Evolutionary conservation across 2,113 vertebrate genomes (phyloP).

Genomic region (Burhinus oedicnemus): DNA sequence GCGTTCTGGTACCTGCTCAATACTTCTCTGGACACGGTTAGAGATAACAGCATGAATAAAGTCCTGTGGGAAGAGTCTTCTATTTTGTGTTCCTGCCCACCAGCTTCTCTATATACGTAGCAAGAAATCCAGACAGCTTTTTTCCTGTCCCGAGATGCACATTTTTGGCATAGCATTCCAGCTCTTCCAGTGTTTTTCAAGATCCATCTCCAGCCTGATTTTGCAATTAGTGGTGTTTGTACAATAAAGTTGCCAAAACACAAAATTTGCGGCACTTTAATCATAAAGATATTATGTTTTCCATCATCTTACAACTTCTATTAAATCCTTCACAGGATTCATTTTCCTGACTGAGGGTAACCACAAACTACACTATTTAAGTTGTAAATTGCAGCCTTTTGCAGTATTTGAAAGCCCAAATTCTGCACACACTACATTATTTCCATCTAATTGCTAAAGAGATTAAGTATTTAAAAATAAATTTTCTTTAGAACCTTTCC

Average conservation of each 20-base stretch:
- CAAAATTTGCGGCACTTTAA: not conserved
- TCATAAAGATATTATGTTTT: not conserved
- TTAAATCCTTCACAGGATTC: not conserved
- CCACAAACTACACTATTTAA: conserved; percentile 8
- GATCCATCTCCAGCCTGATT: not conserved
- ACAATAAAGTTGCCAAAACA: not conserved
- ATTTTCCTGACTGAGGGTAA: not conserved
- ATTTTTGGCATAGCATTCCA: not conserved
- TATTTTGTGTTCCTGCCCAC: not conserved
- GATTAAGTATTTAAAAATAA: conserved; percentile 20
- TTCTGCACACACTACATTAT: not conserved
- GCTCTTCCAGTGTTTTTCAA: not conserved
- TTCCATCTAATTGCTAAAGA: conserved; percentile 21
- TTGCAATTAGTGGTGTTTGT: not conserved
- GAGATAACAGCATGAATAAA: not conserved
- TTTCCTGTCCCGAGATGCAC: not conserved
- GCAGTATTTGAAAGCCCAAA: conserved; percentile 7
- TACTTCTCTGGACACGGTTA: not conserved
- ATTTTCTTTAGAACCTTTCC: conserved; percentile 15
- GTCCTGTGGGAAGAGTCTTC: not conserved
- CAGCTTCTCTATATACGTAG: not conserved
- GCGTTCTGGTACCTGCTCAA: not conserved
- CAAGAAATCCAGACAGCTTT: not conserved
- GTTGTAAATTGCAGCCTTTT: not conserved
- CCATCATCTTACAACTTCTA: not conserved